Evolutionary conservation across 2,797 vertebrate species (phyloP), one percentile per base, ranked within the genome.

Genomic region (Poecilia velifera): DNA sequence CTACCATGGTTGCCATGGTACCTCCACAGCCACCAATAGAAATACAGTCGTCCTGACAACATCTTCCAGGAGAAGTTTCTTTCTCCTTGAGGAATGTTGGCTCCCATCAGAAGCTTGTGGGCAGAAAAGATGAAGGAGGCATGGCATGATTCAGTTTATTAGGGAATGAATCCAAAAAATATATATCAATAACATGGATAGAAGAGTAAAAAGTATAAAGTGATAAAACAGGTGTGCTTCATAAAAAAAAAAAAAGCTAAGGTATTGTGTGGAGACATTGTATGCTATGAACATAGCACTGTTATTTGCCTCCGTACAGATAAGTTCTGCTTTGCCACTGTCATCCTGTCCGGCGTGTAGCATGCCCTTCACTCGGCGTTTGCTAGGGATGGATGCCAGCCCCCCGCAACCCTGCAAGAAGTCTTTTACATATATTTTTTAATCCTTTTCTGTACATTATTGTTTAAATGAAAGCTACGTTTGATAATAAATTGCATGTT

Each of bases 1-100:
- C 81, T 70, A 34, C 34, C 34, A 62, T 9, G 62, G 91, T 92
- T 82, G 84, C 88, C 39, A 18, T 7, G 77, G 86, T 13, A 70
- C 76, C 84, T 0, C 28, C 59, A 25, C 76, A 84, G 82, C 76
- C 73, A 1, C 74, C 25, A 16, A 47, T 64, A 83, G 84, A 85
- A 62, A 90, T 45, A 59, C 77, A 12, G 84, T 83, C 25, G 70
- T 86, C 92, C 76, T 94, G 91, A 91, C 91, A 80, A 95, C 94
- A 77, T 62, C 80, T 79, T 73, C 74, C 70, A 41, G 73, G 86
- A 57, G 3, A 59, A 87, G 93, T 92, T 92, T 94, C 95, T 90
- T 70, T 70, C 81, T 81, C 59, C 4, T 22, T 22, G 75, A 94
- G 88, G 85, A 92, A 96, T 93, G 92, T 43, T 13, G 83, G 66